phyloP scores from a whole-genome alignment of 2,888 invertebrate species.

The Drosophila quinaria region DNA sequence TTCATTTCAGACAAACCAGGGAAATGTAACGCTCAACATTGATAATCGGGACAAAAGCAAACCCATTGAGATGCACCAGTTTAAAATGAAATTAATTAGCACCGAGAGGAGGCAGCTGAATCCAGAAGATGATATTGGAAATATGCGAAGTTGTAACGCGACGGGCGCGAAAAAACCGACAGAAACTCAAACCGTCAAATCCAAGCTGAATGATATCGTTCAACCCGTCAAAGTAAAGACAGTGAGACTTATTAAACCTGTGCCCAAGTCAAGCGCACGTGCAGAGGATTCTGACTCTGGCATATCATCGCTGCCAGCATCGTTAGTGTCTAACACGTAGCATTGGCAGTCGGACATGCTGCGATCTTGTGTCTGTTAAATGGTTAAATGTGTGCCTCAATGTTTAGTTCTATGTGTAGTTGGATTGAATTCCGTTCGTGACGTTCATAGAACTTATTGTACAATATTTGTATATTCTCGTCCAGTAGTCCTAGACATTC shows the following conservation, averaged over 20 bases:
- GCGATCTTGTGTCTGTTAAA: conserved; percentile 19
- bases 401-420: conserved; percentile 29
- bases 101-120: conserved; percentile 75
- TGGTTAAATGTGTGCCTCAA: conserved; percentile 31
- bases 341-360: conserved; percentile 11
- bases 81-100: conserved; percentile 72
- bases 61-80: conserved; percentile 67
- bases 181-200: background rate
- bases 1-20: conserved; percentile 76
- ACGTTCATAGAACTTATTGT: conserved; percentile 13
- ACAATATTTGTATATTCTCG: conserved; percentile 7
- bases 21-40: conserved; percentile 71
- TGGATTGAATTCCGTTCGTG: background rate
- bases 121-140: conserved; percentile 84
- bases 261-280: conserved; percentile 52
- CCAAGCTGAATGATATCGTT: background rate
- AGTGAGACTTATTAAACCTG: conserved; percentile 56
- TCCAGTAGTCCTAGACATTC: conserved; percentile 23
- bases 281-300: conserved; percentile 62
- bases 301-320: conserved; percentile 65
- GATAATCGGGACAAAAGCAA: conserved; percentile 53
- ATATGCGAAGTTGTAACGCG: conserved; percentile 33
- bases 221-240: conserved; percentile 46
- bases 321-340: conserved; percentile 30
- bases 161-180: background rate